Percentiles rank a stretch among this genome's conserved stretches.
These are phyloP conservation scores for Trissoscelio sp. DNA, from an alignment of 2,888 invertebrate genomes.

Conservation along the genomic window DNA sequence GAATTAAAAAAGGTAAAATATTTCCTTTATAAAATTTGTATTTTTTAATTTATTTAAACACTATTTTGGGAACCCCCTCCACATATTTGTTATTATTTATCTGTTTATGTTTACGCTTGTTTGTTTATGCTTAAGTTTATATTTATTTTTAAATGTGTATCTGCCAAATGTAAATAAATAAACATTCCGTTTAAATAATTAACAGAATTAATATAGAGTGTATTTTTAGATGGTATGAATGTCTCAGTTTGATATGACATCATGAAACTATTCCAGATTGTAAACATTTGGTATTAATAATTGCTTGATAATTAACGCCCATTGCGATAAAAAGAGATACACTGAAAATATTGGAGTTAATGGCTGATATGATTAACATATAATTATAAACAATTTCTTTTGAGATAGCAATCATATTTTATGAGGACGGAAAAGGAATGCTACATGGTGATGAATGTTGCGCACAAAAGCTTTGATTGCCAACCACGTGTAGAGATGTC, in stretches of 20 bases:
- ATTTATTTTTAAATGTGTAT: no score
- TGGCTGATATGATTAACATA: slow-evolving; percentile 57
- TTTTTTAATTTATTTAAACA: no score
- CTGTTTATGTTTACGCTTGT: no score
- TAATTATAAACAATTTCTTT: slow-evolving; percentile 46
- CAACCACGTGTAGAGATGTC: slow-evolving; percentile 47
- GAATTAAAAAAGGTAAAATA: no score
- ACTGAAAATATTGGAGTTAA: slow-evolving; percentile 38
- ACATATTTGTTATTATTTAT: slow-evolving; percentile 38
- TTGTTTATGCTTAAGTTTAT: no score
- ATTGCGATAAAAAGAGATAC: slow-evolving; percentile 58
- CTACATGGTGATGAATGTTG: slow-evolving; percentile 50
- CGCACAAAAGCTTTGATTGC: slow-evolving; percentile 63
- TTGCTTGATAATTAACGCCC: slow-evolving; percentile 72
- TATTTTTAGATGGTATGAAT: no score
- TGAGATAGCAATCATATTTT: slow-evolving; percentile 50
- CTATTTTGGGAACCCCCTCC: no score
- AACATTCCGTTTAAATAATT: neutral
- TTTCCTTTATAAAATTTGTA: no score
- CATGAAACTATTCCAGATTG: slow-evolving; percentile 76
- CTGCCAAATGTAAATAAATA: no score
- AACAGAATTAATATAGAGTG: no score
- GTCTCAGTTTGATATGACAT: slow-evolving; percentile 73
- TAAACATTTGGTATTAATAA: slow-evolving; percentile 79
- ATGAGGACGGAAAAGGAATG: slow-evolving; percentile 52